Evolutionary conservation across 1,140 invertebrate genomes (phyloP), one percentile per base, ranked within the genome.

Genomic region (Heliconius melpomene): DNA sequence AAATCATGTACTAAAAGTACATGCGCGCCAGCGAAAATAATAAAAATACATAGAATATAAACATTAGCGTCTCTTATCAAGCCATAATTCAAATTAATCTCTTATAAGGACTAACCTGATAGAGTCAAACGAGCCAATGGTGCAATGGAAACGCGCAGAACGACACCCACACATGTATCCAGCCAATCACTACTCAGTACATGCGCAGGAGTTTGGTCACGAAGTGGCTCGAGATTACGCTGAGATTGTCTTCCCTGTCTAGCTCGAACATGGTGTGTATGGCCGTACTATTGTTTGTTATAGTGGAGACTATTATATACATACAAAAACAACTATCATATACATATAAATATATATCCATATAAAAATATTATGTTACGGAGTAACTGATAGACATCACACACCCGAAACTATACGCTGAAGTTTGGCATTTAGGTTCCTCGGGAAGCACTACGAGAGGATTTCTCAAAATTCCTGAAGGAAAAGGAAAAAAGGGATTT

Each of bases 201-300:
- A 86, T 83, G 88, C 89, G 87, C 88, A 82, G n/a, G 88, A 86
- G 88, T 85, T 87, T 84, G 86, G 89, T 92, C 90, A 92, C 90
- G 90, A 92, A 80, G 86, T 80, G 75, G 82, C 80, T 82, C 84
- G 86, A 88, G 89, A 91, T 91, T 88, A 88, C 82, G 85, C 86
- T 78, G 82, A 89, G 90, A 91, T 90, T 91, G 89, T 91, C 87
- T 90, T 88, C 78, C 74, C 75, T 71, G 79, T 80, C 79, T 80
- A 80, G 78, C 60, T 66, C 13, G 60, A 66, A 66, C 60, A 66
- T n/a, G 60, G 60, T 29, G 7, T 60, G 54, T 60, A 26, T 60
- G 3, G 54, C n/a, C 29, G 60, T 66, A 66, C 60, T 66, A 66
- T 66, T 66, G 60, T 66, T 66, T 66, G 11, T 13, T 66, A 66